These are phyloP conservation scores for Scaptomyza montana DNA, from an alignment of 1,140 invertebrate species.

Conservation along the genomic window DNA sequence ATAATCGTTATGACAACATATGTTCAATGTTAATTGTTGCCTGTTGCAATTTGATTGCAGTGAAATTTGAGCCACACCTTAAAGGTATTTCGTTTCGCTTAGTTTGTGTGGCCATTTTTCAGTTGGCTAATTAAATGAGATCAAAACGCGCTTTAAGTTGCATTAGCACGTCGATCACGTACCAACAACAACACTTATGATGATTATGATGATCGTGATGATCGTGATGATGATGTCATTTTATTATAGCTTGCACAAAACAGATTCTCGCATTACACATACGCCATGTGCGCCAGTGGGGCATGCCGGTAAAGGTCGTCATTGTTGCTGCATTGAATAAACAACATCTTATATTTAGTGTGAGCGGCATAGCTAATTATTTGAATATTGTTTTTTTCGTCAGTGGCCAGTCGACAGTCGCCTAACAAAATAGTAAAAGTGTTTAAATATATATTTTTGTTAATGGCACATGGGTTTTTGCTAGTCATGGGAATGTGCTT, in stretches of 20 bases:
- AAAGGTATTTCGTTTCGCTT: background rate
- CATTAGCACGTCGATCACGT: slow-evolving; percentile 22
- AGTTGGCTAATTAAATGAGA: slow-evolving; percentile 7
- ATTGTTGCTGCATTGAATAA: slow-evolving; percentile 37
- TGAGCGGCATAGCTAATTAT: slow-evolving; percentile 38
- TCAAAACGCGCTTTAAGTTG: slow-evolving; percentile 19
- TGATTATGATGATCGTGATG: slow-evolving; percentile 2
- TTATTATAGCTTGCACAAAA: slow-evolving; percentile 9
- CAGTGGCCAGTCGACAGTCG: background rate
- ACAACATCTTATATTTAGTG: slow-evolving; percentile 20
- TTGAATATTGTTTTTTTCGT: background rate
- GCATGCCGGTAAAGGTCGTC: slow-evolving; percentile 30
- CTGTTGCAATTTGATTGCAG: background rate
- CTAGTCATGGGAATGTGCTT: slow-evolving; percentile 29
- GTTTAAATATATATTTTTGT: slow-evolving; percentile 10
- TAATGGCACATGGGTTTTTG: background rate
- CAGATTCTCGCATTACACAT: slow-evolving; percentile 55
- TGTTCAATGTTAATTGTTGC: background rate
- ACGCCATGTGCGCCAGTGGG: slow-evolving; percentile 60
- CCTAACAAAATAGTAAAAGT: background rate
- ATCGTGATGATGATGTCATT: slow-evolving; percentile 32
- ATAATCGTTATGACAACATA: background rate
- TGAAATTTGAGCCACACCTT: slow-evolving; percentile 13
- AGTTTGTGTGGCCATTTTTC: slow-evolving; percentile 2
- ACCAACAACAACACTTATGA: background rate